Conservation (phyloP, 1,140 invertebrate genomes). For the Coboldia fuscipes region DNA sequence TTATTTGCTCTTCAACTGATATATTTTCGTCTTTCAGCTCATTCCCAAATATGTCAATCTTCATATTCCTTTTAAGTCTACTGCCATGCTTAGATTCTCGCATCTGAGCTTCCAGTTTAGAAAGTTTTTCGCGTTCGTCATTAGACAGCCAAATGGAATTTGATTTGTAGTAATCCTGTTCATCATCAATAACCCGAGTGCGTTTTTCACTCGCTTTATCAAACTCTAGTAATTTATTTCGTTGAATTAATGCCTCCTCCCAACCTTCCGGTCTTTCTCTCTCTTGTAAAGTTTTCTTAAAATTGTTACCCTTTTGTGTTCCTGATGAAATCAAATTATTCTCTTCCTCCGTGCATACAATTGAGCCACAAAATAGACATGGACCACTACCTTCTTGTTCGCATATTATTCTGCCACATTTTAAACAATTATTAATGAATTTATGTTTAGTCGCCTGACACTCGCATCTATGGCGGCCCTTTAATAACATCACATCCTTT, state of each 20-base stretch:
- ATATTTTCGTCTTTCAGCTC: no score
- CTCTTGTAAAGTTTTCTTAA: constrained; percentile 47
- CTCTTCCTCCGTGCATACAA: constrained; percentile 60
- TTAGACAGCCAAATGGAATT: constrained; percentile 62
- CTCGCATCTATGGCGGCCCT: constrained; percentile 66
- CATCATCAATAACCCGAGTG: constrained; percentile 85
- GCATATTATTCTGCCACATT: constrained; percentile 89
- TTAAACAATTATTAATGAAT: constrained; percentile 82
- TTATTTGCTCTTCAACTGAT: no score
- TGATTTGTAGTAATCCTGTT: constrained; percentile 76
- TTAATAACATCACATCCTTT: constrained; percentile 36
- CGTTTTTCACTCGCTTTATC: constrained; percentile 65
- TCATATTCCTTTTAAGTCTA: constrained; percentile 40
- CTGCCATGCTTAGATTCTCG: constrained; percentile 47
- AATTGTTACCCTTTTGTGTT: constrained; percentile 41
- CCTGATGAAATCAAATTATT: constrained; percentile 38
- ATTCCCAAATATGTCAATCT: no score
- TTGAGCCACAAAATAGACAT: constrained; percentile 75
- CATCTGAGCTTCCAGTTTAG: constrained; percentile 46
- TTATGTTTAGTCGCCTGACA: constrained; percentile 83
- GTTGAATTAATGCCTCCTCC: constrained; percentile 52
- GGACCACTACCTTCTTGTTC: constrained; percentile 90
- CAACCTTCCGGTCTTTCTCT: constrained; percentile 27
- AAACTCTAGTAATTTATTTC: constrained; percentile 68
- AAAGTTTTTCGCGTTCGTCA: constrained; percentile 40